phyloP scores from a whole-genome alignment of 2,888 invertebrate species.

The Leucophenga montana region DNA sequence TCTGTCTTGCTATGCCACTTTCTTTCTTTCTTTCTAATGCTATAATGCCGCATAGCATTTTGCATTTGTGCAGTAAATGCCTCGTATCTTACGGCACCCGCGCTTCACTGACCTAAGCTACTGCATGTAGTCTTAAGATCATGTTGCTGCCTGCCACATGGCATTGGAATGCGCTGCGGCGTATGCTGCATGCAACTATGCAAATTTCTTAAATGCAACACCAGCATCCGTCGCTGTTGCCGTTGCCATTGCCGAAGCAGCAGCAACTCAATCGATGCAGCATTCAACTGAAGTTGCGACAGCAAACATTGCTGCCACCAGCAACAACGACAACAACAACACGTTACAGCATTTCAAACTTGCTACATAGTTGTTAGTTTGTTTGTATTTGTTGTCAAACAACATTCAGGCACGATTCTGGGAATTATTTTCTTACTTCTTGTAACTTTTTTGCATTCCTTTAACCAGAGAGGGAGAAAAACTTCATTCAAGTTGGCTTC shows the following conservation, averaged over 20 bases:
- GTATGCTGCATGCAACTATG: constrained; percentile 33
- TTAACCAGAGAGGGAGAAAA: constrained; percentile 1
- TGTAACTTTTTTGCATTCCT: constrained; percentile 48
- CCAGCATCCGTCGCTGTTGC: constrained; percentile 13
- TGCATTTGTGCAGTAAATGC: not conserved
- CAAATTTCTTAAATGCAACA: constrained; percentile 33
- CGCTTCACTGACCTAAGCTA: constrained; percentile 18
- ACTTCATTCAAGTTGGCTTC: no score
- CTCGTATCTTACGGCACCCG: constrained; percentile 21
- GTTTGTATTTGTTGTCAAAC: constrained; percentile 61
- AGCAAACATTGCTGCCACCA: constrained; percentile 49
- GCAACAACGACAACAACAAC: constrained; percentile 47
- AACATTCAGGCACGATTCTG: constrained; percentile 70
- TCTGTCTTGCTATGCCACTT: constrained; percentile 37
- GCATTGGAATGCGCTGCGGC: constrained; percentile 37
- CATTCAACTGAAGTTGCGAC: not conserved
- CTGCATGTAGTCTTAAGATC: not conserved
- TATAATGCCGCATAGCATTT: not conserved
- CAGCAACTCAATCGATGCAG: constrained; percentile 25
- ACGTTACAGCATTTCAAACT: constrained; percentile 42
- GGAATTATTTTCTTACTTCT: constrained; percentile 60
- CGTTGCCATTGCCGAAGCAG: not conserved
- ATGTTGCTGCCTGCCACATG: constrained; percentile 13
- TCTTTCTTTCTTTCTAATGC: constrained; percentile 32
- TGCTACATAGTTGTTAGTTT: constrained; percentile 58